Percentiles rank a stretch among this genome's conserved stretches.
Evolutionary conservation across 2,797 vertebrate genomes (phyloP).

Genomic region (Micrastur ruficollis): DNA sequence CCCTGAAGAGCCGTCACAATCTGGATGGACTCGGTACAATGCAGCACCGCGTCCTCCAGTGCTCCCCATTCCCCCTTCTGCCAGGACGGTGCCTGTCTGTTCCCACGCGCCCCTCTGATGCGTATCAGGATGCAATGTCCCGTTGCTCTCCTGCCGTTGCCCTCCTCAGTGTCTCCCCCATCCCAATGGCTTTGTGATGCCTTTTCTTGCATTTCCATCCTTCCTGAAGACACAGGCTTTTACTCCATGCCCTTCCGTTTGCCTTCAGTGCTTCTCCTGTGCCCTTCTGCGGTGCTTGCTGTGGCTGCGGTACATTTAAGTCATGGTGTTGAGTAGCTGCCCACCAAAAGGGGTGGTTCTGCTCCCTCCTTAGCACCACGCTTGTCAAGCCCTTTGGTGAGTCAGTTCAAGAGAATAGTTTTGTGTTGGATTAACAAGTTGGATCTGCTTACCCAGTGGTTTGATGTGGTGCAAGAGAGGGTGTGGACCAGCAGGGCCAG

Average conservation of each 20-base stretch:
- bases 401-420: conserved; percentile 17
- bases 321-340: background rate
- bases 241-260: background rate
- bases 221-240: background rate
- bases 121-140: fast-evolving
- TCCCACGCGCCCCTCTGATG: background rate
- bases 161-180: background rate
- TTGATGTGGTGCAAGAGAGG: conserved; percentile 63
- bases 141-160: background rate
- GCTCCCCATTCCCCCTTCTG: background rate
- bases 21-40: background rate
- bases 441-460: background rate
- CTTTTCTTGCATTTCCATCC: background rate
- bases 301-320: background rate
- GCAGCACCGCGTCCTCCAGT: background rate
- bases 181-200: background rate
- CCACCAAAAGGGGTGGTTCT: background rate
- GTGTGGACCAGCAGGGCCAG: conserved; percentile 19
- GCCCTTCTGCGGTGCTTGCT: background rate
- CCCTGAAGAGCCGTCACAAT: fast-evolving
- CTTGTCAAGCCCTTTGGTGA: conserved; percentile 27
- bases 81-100: background rate
- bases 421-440: conserved; percentile 41
- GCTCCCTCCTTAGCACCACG: background rate
- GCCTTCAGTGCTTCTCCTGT: background rate